A percentile compares a stretch with the other conserved stretches of the same genome.
phyloP scores from a whole-genome alignment of 2,797 vertebrate genomes.

The Melanotaenia pygmaea region DNA sequence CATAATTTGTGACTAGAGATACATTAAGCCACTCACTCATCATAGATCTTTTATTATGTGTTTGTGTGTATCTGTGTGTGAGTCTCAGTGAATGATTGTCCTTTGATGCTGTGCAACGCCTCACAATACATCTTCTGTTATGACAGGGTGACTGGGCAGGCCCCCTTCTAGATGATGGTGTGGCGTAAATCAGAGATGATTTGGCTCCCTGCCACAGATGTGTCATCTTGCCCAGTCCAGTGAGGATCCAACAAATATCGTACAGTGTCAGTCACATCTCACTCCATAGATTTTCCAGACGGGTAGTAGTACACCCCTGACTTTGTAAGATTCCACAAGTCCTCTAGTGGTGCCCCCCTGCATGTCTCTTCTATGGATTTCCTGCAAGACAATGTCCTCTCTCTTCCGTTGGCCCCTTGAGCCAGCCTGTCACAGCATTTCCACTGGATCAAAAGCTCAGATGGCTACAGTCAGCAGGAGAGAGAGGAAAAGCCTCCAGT shows the following conservation, averaged over 20 bases:
- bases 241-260: slow-evolving; percentile 64
- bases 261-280: slow-evolving; percentile 66
- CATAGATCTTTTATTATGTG: slow-evolving; percentile 67
- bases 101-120: slow-evolving; percentile 66
- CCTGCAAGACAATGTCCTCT: slow-evolving; percentile 62
- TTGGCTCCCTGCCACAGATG: slow-evolving; percentile 75
- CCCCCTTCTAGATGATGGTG: slow-evolving; percentile 38
- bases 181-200: slow-evolving; percentile 77
- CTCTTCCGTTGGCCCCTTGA: slow-evolving; percentile 61
- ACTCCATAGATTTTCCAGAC: slow-evolving; percentile 56
- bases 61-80: slow-evolving; percentile 21
- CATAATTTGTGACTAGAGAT: slow-evolving; percentile 68
- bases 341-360: slow-evolving; percentile 38
- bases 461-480: slow-evolving; percentile 65
- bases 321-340: slow-evolving; percentile 47
- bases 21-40: slow-evolving; percentile 59
- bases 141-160: slow-evolving; percentile 60
- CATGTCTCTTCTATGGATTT: slow-evolving; percentile 57
- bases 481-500: slow-evolving; percentile 41
- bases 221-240: slow-evolving; percentile 65
- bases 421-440: slow-evolving; percentile 63
- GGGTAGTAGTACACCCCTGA: slow-evolving; percentile 40
- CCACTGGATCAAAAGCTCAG: slow-evolving; percentile 69
- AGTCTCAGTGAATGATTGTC: slow-evolving; percentile 61
- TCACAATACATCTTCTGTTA: slow-evolving; percentile 72